phyloP scores from a whole-genome alignment of 2,113 vertebrate genomes.

The Atlantisia rogersi region DNA sequence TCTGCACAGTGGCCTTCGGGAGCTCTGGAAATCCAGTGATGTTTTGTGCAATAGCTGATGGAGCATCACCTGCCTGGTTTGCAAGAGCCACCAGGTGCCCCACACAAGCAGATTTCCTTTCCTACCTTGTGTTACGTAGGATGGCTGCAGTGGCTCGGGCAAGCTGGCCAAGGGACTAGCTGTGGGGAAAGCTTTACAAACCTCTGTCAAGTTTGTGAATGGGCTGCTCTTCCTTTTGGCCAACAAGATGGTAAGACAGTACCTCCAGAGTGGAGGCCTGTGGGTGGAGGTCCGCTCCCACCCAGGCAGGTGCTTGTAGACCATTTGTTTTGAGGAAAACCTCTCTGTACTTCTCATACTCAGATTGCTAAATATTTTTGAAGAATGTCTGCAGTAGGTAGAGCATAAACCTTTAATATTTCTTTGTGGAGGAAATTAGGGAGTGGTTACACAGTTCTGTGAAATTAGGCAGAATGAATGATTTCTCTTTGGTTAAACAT shows the following conservation, averaged over 20 bases:
- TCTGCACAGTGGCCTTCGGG: accelerated
- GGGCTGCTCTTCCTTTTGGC: not conserved
- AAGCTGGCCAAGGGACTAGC: accelerated
- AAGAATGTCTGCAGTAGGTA: not conserved
- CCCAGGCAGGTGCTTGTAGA: not conserved
- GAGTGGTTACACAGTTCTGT: not conserved
- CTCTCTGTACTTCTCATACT: not conserved
- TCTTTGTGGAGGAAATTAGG: not conserved
- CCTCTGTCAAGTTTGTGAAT: not conserved
- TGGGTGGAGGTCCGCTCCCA: accelerated
- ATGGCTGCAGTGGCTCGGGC: not conserved
- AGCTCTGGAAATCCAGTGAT: accelerated
- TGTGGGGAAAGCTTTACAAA: not conserved
- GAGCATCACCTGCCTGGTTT: accelerated
- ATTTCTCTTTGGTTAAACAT: not conserved
- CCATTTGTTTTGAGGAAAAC: not conserved
- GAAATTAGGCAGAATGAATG: not conserved
- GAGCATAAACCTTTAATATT: not conserved
- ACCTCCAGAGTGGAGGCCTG: not conserved
- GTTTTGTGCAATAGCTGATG: accelerated
- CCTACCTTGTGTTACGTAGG: accelerated
- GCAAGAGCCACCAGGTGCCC: accelerated
- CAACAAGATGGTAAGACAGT: accelerated
- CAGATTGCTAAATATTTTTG: not conserved
- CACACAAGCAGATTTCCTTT: accelerated